Conservation (phyloP, 2,113 vertebrate genomes). For the Girardinichthys multiradiatus region DNA sequence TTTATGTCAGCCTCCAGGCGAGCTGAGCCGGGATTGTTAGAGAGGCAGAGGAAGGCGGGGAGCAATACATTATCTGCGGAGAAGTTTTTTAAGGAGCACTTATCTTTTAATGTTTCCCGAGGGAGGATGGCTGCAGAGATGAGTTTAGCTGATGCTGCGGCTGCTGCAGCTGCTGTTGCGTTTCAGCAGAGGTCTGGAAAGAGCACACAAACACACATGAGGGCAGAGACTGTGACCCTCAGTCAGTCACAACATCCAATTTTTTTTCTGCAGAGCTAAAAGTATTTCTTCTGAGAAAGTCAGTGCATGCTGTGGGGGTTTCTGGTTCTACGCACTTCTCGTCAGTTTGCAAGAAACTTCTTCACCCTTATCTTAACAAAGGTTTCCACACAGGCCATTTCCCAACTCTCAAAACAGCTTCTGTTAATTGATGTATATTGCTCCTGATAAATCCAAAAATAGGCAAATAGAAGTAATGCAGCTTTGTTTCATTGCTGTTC, state of each 20-base stretch:
- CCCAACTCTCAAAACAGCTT: neutral
- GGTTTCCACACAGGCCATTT: no score
- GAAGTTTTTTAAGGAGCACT: slow-evolving; percentile 40
- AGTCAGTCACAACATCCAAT: slow-evolving; percentile 20
- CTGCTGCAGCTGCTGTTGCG: slow-evolving; percentile 21
- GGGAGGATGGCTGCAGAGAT: slow-evolving; percentile 36
- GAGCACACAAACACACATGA: neutral
- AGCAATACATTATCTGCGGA: slow-evolving; percentile 38
- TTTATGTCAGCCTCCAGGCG: slow-evolving; percentile 23
- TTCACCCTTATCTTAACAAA: neutral
- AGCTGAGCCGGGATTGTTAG: slow-evolving; percentile 29
- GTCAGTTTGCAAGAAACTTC: slow-evolving; percentile 6
- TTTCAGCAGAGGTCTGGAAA: slow-evolving; percentile 32
- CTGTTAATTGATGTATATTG: neutral
- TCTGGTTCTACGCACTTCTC: neutral
- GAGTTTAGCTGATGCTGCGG: slow-evolving; percentile 20
- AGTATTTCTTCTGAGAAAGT: slow-evolving; percentile 1
- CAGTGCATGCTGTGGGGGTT: neutral
- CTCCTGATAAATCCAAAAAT: neutral
- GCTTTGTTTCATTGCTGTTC: neutral
- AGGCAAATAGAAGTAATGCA: neutral
- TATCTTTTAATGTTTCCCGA: slow-evolving; percentile 41
- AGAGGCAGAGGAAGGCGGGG: slow-evolving; percentile 27
- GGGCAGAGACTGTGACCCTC: neutral
- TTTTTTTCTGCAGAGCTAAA: slow-evolving; percentile 2